phyloP scores from a whole-genome alignment of 2,888 invertebrate species.

The Sarcophaga caerulescens region DNA sequence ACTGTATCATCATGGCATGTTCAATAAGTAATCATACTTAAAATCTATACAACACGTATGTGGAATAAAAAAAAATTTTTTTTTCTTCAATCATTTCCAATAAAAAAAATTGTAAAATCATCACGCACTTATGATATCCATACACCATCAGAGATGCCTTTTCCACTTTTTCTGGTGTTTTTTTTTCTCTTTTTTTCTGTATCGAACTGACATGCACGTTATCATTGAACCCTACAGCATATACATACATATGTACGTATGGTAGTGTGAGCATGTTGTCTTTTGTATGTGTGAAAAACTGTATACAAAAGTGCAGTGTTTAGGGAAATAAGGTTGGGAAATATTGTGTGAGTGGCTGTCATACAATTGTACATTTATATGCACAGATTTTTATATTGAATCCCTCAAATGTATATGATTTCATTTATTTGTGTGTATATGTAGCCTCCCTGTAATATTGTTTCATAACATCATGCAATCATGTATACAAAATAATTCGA shows the following conservation, averaged over 20 bases:
- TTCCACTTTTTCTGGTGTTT: background rate
- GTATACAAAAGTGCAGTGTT: background rate
- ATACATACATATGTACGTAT: background rate
- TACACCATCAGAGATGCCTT: background rate
- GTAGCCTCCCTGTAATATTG: too few species aligned
- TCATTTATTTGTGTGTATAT: too few species aligned
- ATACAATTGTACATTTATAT: too few species aligned
- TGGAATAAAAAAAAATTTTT: background rate
- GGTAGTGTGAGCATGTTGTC: too few species aligned
- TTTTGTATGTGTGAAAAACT: too few species aligned
- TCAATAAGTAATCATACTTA: slow-evolving; percentile 27
- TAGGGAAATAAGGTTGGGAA: slow-evolving; percentile 28
- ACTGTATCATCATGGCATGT: slow-evolving; percentile 12
- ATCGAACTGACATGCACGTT: too few species aligned
- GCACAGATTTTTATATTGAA: too few species aligned
- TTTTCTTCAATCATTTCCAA: too few species aligned
- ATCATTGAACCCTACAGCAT: too few species aligned
- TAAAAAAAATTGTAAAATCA: slow-evolving; percentile 16
- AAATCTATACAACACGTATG: slow-evolving; percentile 13
- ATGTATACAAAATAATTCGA: too few species aligned
- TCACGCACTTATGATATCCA: slow-evolving; percentile 34
- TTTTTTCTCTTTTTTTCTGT: background rate
- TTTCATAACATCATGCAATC: too few species aligned
- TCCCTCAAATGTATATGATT: too few species aligned
- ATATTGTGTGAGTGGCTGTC: slow-evolving; percentile 2